Percentiles rank a stretch among this genome's conserved stretches.
Conservation (phyloP, 2,113 vertebrate genomes). For the Anthoscopus minutus region DNA sequence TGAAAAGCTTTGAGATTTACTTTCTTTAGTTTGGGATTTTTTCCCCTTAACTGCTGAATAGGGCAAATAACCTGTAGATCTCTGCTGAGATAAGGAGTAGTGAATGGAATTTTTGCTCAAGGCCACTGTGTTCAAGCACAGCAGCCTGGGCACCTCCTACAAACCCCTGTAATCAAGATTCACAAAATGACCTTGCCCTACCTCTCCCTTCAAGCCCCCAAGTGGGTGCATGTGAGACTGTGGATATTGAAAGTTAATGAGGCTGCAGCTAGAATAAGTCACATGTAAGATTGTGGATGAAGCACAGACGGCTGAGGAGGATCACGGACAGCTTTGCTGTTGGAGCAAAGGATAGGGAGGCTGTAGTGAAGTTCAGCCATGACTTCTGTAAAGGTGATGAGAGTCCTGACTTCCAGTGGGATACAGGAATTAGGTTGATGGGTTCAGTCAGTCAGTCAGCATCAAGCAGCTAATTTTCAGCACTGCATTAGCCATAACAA, state of each 20-base stretch:
- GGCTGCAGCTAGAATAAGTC: background rate
- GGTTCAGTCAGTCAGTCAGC: background rate
- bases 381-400: background rate
- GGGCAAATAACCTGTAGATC: conserved; percentile 27
- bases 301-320: background rate
- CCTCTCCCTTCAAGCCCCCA: background rate
- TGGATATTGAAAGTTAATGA: background rate
- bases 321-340: background rate
- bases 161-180: background rate
- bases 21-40: background rate
- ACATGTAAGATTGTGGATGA: background rate
- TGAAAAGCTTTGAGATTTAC: background rate
- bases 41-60: background rate
- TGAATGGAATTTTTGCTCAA: conserved; percentile 19
- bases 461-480: background rate
- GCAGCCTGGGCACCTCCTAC: background rate
- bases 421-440: background rate
- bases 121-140: conserved; percentile 12
- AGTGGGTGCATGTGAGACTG: background rate
- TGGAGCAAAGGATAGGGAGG: background rate
- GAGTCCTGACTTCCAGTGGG: background rate
- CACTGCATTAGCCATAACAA: rapidly evolving
- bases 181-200: conserved; percentile 6
- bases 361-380: background rate
- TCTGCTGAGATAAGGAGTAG: conserved; percentile 12